Evolutionary conservation across 1,140 invertebrate species (phyloP).

Genomic region (Drosophila ogumai): DNA sequence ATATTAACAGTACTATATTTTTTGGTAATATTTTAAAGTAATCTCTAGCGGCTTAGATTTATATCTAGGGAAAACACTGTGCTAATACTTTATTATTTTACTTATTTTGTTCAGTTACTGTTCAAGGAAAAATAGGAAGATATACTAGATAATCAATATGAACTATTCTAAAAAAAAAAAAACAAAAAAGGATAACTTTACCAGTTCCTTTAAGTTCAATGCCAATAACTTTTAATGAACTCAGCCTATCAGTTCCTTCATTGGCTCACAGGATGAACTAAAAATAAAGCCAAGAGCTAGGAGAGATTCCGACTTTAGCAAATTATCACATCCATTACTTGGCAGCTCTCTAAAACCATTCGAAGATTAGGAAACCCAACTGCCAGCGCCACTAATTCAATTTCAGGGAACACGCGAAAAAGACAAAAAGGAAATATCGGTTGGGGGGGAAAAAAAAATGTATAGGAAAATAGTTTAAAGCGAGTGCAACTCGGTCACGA

Average conservation of each 20-base stretch:
- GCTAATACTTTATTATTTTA: background rate
- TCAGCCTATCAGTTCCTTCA: background rate
- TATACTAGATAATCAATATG: too few relatives aligned
- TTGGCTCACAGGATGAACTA: constrained; percentile 19
- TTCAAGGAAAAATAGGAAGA: too few relatives aligned
- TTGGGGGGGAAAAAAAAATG: constrained; percentile 1
- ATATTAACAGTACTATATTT: background rate
- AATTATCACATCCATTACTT: constrained; percentile 75
- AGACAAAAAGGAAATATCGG: constrained; percentile 42
- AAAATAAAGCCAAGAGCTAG: constrained; percentile 10
- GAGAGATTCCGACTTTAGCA: constrained; percentile 35
- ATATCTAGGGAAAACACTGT: background rate
- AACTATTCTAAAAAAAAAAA: too few relatives aligned
- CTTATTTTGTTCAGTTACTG: too few relatives aligned
- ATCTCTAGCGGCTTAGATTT: background rate
- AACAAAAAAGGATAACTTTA: too few relatives aligned
- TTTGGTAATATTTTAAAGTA: background rate
- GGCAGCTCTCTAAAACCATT: constrained; percentile 51
- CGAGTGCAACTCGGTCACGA: constrained; percentile 79
- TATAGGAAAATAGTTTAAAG: constrained; percentile 61
- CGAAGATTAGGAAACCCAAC: constrained; percentile 60
- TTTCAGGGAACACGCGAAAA: constrained; percentile 61
- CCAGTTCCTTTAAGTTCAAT: background rate
- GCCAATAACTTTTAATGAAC: constrained; percentile 5
- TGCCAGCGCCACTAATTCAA: constrained; percentile 80